These are phyloP conservation scores for Macrophya annulata DNA, from an alignment of 2,888 invertebrate species.

Conservation along the genomic window DNA sequence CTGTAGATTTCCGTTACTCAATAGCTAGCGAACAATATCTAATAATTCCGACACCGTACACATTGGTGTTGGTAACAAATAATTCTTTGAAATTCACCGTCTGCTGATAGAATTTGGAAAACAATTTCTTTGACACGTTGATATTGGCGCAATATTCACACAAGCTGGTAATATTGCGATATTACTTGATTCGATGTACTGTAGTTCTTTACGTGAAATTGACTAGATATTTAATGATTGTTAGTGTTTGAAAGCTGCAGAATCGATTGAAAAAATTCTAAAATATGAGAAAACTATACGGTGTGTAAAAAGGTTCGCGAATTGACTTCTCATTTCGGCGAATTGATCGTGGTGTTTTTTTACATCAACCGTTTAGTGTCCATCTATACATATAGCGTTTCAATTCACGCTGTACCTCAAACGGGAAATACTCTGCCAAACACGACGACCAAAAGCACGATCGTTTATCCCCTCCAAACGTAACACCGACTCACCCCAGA, in stretches of 20 bases:
- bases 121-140: background rate
- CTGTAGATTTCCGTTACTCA: background rate
- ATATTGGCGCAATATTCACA: background rate
- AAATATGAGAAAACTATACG: background rate
- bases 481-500: constrained; percentile 39
- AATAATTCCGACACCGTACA: background rate
- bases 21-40: background rate
- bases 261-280: background rate
- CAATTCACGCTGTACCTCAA: constrained; percentile 48
- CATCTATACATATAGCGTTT: constrained; percentile 42
- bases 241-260: background rate
- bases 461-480: constrained; percentile 41
- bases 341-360: constrained; percentile 37
- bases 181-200: background rate
- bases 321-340: constrained; percentile 26
- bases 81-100: background rate
- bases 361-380: constrained; percentile 24
- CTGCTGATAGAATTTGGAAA: background rate
- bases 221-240: background rate
- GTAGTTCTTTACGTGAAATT: background rate
- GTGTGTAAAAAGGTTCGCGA: background rate
- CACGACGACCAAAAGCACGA: constrained; percentile 38
- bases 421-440: constrained; percentile 43
- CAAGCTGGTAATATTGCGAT: background rate
- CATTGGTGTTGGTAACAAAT: background rate